These are phyloP conservation scores for Pangasius mekongensis DNA, from an alignment of 2,797 vertebrate genomes.

Conservation along the genomic window DNA sequence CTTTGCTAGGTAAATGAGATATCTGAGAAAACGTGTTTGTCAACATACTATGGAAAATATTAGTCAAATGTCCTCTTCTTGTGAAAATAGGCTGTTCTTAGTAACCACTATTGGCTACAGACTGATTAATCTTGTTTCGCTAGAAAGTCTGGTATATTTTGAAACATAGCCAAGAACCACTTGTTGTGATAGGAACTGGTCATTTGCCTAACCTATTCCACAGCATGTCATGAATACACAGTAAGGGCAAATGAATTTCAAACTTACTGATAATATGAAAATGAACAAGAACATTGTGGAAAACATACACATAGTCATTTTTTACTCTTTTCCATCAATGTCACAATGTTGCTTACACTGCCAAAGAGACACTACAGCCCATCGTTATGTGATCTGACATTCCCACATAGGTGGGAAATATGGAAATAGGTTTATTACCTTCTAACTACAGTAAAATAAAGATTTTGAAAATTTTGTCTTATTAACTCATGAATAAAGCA, in stretches of 20 bases:
- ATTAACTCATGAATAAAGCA: neutral
- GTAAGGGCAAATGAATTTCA: neutral
- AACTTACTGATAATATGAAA: neutral
- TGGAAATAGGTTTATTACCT: neutral
- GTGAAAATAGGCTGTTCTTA: neutral
- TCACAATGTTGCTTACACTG: neutral
- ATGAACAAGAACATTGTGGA: neutral
- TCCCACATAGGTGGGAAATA: neutral
- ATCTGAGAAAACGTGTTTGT: neutral
- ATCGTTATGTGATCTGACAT: neutral
- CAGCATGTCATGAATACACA: neutral
- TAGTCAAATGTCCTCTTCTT: neutral
- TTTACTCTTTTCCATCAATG: neutral
- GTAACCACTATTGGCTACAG: neutral
- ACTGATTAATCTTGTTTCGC: neutral
- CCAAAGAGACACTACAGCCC: neutral
- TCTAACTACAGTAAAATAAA: neutral
- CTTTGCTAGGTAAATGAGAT: neutral
- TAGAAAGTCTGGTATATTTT: neutral
- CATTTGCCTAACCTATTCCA: neutral
- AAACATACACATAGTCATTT: neutral
- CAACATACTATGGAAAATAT: neutral
- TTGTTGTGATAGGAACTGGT: neutral
- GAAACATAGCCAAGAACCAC: neutral
- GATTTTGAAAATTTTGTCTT: neutral